These are phyloP conservation scores for Oncorhynchus kisutch DNA, from an alignment of 2,113 vertebrate genomes.

Conservation along the genomic window DNA sequence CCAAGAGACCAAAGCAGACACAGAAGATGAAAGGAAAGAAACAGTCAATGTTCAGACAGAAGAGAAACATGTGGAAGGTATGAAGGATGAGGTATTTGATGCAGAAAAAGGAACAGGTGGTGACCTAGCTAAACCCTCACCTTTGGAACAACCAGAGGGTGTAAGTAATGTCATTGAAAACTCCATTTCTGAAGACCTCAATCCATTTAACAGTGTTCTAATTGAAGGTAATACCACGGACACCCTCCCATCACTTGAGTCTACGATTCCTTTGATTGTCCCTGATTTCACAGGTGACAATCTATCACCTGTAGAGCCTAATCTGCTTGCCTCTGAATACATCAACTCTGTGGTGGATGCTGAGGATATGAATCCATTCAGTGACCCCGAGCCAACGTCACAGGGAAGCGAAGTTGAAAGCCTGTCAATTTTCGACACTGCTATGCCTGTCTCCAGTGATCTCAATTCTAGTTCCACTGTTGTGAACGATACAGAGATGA, in stretches of 20 bases:
- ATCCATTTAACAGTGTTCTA: not conserved
- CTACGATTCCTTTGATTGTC: not conserved
- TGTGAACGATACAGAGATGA: not conserved
- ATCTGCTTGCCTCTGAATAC: not conserved
- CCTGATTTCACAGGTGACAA: conserved; percentile 4
- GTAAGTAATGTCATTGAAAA: not conserved
- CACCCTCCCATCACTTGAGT: not conserved
- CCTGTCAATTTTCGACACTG: not conserved
- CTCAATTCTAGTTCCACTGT: not conserved
- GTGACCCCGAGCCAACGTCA: conserved; percentile 8
- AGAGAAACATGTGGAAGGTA: conserved; percentile 18
- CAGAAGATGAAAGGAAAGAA: conserved; percentile 9
- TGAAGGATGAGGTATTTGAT: not conserved
- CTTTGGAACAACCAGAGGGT: conserved; percentile 20
- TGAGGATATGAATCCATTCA: conserved; percentile 3
- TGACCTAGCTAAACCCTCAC: not conserved
- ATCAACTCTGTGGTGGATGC: not conserved
- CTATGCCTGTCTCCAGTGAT: conserved; percentile 8
- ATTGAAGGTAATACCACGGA: conserved; percentile 10
- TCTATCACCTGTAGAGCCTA: not conserved
- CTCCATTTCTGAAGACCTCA: not conserved
- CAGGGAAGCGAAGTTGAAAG: conserved; percentile 7
- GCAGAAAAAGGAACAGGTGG: conserved; percentile 14
- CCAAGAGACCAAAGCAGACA: conserved; percentile 6
- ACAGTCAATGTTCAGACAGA: not conserved